Evolutionary conservation across 2,113 vertebrate species (phyloP).

Genomic region (Psephotus haematonotus): DNA sequence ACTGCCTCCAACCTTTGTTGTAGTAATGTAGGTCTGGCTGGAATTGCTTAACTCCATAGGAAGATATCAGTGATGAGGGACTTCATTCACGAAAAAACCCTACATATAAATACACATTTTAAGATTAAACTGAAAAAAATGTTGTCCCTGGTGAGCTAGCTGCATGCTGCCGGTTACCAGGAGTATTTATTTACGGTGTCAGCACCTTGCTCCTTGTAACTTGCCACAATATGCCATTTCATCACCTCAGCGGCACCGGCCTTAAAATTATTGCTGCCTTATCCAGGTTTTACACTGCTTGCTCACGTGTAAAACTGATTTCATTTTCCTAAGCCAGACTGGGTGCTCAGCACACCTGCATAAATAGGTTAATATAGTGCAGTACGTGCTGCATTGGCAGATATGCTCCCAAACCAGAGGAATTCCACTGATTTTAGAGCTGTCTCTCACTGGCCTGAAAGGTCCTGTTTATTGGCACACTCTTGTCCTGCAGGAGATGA

Average conservation of each 20-base stretch:
- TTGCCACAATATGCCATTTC: background rate
- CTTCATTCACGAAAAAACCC: rapidly evolving
- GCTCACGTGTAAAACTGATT: background rate
- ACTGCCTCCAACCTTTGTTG: background rate
- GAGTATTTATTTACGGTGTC: background rate
- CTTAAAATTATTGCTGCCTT: background rate
- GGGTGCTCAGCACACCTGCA: background rate
- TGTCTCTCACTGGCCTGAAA: background rate
- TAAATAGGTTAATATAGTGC: rapidly evolving
- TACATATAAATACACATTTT: background rate
- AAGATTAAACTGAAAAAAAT: background rate
- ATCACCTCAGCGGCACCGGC: background rate
- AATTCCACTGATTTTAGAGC: rapidly evolving
- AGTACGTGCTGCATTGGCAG: rapidly evolving
- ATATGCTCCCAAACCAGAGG: background rate
- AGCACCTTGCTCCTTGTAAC: background rate
- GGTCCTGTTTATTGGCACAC: background rate
- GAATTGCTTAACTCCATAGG: background rate
- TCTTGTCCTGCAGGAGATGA: background rate
- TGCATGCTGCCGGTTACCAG: background rate
- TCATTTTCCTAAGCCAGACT: background rate
- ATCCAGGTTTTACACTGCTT: background rate
- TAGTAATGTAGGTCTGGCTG: rapidly evolving
- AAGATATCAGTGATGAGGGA: background rate
- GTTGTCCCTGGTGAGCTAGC: background rate